These are phyloP conservation scores for Aphelinus certus DNA, from an alignment of 1,140 invertebrate species.

Conservation along the genomic window DNA sequence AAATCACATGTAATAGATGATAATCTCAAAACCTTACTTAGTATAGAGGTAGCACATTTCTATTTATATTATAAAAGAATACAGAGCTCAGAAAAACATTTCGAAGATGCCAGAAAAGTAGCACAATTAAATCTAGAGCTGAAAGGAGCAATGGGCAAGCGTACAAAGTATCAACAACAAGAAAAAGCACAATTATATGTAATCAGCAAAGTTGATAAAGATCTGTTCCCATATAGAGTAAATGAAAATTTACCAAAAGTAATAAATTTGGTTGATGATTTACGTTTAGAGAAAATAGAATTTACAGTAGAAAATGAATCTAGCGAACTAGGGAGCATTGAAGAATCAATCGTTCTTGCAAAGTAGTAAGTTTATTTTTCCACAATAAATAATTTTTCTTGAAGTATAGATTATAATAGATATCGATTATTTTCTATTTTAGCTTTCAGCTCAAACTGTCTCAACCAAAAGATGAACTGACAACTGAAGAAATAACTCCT, in stretches of 20 bases:
- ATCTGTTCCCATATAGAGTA: constrained; percentile 51
- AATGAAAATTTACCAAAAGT: constrained; percentile 69
- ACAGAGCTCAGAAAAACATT: constrained; percentile 72
- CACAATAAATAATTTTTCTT: constrained; percentile 2
- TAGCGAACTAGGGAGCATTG: constrained; percentile 73
- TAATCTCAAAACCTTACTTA: constrained; percentile 71
- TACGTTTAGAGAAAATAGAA: constrained; percentile 79
- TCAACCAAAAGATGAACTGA: constrained; percentile 80
- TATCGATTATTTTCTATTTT: constrained; percentile 41
- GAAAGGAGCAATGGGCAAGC: constrained; percentile 80
- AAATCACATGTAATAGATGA: constrained; percentile 58
- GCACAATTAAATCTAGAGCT: constrained; percentile 75
- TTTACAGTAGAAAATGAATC: constrained; percentile 72
- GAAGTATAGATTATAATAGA: constrained; percentile 26
- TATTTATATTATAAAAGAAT: constrained; percentile 80
- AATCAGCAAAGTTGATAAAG: constrained; percentile 67
- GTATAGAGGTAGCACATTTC: constrained; percentile 79
- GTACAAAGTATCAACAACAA: constrained; percentile 88
- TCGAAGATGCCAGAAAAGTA: constrained; percentile 71
- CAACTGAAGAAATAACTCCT: constrained; percentile 81
- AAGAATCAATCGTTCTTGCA: constrained; percentile 82
- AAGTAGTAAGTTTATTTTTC: constrained; percentile 69
- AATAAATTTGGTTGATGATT: constrained; percentile 83
- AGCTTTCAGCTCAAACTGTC: constrained; percentile 75
- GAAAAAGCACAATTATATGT: constrained; percentile 84